These are phyloP conservation scores for Penaeus indicus DNA, from an alignment of 1,140 invertebrate genomes.

Conservation along the genomic window DNA sequence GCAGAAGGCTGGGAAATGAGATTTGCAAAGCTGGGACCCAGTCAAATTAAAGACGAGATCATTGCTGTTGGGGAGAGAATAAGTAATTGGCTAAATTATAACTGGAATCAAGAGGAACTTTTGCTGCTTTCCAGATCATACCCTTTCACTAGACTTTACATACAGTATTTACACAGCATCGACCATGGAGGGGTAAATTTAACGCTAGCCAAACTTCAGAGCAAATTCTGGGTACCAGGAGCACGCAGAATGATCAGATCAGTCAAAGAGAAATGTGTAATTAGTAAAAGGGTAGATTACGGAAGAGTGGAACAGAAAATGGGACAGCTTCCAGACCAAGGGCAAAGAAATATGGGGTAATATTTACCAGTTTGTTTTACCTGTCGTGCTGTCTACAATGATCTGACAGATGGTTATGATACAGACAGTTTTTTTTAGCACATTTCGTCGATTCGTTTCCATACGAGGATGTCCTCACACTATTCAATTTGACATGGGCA, in stretches of 20 bases:
- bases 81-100: no score
- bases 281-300: neutral
- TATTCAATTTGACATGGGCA: constrained; percentile 17
- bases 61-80: no score
- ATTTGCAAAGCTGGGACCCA: no score
- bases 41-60: no score
- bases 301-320: neutral
- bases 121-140: no score
- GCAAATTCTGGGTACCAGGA: constrained; percentile 26
- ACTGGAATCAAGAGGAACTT: no score
- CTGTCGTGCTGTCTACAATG: constrained; percentile 11
- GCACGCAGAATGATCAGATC: neutral
- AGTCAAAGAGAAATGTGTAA: constrained; percentile 21
- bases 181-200: neutral
- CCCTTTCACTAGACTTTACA: no score
- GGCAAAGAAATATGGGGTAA: no score
- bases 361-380: neutral
- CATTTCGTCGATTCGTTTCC: neutral
- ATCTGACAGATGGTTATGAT: constrained; percentile 35
- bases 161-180: neutral
- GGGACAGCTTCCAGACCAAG: neutral
- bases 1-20: no score
- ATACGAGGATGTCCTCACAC: constrained; percentile 15
- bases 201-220: neutral
- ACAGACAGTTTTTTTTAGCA: constrained; percentile 17